A percentile compares a stretch with the other conserved stretches of the same genome.
These are phyloP conservation scores for Smittia aterrima DNA, from an alignment of 2,888 invertebrate genomes.

Conservation along the genomic window DNA sequence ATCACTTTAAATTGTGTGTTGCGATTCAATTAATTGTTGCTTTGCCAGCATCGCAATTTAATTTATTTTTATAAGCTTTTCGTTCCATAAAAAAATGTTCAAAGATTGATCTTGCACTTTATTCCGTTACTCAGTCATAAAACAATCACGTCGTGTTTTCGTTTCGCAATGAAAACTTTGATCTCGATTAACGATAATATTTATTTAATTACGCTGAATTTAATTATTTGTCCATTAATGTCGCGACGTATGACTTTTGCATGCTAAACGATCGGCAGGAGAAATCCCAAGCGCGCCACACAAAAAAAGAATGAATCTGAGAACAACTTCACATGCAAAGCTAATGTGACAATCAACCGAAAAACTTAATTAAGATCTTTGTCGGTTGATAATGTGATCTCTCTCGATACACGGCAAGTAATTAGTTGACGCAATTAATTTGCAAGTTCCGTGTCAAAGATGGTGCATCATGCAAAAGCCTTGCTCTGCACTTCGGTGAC, in stretches of 20 bases:
- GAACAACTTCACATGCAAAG: constrained; percentile 27
- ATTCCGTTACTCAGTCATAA: not conserved
- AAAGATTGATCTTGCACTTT: not conserved
- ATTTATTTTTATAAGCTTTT: not conserved
- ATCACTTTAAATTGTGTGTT: constrained; percentile 32
- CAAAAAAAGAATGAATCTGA: not conserved
- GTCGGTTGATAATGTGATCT: constrained; percentile 23
- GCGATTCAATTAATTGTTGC: constrained; percentile 30
- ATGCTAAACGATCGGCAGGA: not conserved
- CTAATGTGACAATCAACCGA: constrained; percentile 29
- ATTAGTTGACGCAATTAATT: constrained; percentile 33
- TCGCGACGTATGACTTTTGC: constrained; percentile 4
- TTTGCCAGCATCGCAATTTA: not conserved
- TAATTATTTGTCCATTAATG: constrained; percentile 41
- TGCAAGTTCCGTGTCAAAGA: not conserved
- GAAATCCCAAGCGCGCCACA: not conserved
- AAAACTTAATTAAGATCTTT: constrained; percentile 40
- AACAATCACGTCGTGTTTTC: not conserved
- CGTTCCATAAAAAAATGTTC: not conserved
- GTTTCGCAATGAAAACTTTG: constrained; percentile 33
- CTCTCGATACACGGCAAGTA: constrained; percentile 33
- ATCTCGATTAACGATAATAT: constrained; percentile 40
- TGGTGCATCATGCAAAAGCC: not conserved
- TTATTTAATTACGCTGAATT: constrained; percentile 37
- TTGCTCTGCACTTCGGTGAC: no score